phyloP scores from a whole-genome alignment of 2,797 vertebrate species.

The Danio albolineatus region DNA sequence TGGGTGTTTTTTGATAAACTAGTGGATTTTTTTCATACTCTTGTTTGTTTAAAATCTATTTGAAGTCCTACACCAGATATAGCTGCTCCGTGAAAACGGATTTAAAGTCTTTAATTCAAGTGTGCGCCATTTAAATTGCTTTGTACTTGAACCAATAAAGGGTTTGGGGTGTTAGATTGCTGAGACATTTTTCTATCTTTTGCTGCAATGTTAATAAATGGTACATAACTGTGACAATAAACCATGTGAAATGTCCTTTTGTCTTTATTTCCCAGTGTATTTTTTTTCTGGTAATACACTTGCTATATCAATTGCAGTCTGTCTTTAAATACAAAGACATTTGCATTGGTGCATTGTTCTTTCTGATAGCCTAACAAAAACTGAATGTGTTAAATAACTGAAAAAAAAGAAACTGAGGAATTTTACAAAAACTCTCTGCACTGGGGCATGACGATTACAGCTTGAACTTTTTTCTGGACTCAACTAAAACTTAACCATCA shows the following conservation, averaged over 20 bases:
- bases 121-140: conserved; percentile 54
- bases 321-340: conserved; percentile 8
- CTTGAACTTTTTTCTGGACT: not conserved
- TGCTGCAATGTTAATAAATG: conserved; percentile 95
- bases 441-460: not conserved
- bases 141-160: conserved; percentile 57
- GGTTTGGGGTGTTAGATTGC: conserved; percentile 60
- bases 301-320: conserved; percentile 43
- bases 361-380: not conserved
- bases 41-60: conserved; percentile 19
- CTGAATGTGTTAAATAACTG: not conserved
- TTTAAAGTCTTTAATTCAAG: conserved; percentile 31
- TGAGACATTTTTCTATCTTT: conserved; percentile 77
- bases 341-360: conserved; percentile 22
- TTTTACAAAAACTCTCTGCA: conserved; percentile 13
- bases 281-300: conserved; percentile 59
- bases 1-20: not conserved
- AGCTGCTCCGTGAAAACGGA: conserved; percentile 18
- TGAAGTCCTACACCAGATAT: conserved; percentile 18
- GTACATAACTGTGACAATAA: conserved; percentile 96
- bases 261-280: conserved; percentile 98
- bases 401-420: conserved; percentile 48
- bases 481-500: not conserved
- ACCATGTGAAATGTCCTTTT: conserved; percentile 99
- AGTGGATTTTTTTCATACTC: not conserved